These are phyloP conservation scores for Steinernema feltiae DNA, from an alignment of 1,140 invertebrate genomes.

Conservation along the genomic window DNA sequence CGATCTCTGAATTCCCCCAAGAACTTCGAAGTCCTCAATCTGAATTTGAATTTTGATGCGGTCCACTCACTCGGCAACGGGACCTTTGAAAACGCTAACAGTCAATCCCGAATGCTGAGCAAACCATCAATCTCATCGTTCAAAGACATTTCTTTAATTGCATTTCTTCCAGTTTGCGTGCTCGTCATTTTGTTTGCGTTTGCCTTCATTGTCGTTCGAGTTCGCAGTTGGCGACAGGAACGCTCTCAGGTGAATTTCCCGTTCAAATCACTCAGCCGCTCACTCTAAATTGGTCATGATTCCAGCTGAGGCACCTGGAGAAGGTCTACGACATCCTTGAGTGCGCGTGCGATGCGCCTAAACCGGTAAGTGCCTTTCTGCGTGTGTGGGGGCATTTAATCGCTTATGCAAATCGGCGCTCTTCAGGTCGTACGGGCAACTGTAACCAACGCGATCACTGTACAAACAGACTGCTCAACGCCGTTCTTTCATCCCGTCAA, in stretches of 20 bases:
- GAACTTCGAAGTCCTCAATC: not conserved
- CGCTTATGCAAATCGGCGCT: constrained; percentile 8
- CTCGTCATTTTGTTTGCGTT: not conserved
- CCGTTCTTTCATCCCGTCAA: constrained; percentile 8
- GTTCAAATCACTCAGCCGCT: not conserved
- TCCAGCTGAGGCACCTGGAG: constrained; percentile 9
- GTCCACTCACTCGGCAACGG: not conserved
- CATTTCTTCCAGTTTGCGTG: not conserved
- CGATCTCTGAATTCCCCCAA: not conserved
- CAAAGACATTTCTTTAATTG: constrained; percentile 3
- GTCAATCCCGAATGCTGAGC: not conserved
- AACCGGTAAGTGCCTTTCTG: constrained; percentile 3
- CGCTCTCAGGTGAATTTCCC: not conserved
- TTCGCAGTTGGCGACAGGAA: constrained; percentile 10
- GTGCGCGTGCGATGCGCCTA: not conserved
- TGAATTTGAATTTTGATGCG: not conserved
- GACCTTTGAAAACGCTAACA: not conserved
- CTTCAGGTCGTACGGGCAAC: not conserved
- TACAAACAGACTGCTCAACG: constrained; percentile 1
- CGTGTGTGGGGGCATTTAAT: not conserved
- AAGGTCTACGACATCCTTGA: constrained; percentile 13
- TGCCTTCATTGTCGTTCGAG: not conserved
- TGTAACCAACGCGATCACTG: constrained; percentile 15
- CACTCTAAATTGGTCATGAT: not conserved
- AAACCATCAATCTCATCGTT: not conserved